Conservation (phyloP, 2,888 invertebrate genomes). For the Leucoma salicis region DNA sequence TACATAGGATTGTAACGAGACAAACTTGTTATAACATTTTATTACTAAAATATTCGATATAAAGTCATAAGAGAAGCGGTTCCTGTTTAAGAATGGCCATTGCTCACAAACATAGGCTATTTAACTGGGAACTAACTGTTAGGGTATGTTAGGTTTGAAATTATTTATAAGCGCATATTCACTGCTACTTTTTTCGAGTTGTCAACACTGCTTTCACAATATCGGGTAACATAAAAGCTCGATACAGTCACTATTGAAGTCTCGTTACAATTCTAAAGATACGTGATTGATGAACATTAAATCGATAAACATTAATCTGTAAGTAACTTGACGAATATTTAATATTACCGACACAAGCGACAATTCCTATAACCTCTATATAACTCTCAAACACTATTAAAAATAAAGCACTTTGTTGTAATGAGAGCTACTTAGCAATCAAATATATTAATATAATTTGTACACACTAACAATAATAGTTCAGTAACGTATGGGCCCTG, state of each 20-base stretch:
- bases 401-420: constrained; percentile 64
- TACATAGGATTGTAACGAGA: constrained; percentile 28
- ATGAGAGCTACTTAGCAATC: constrained; percentile 59
- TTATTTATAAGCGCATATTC: too few species aligned
- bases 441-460: constrained; percentile 67
- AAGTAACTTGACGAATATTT: constrained; percentile 18
- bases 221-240: too few species aligned
- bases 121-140: too few species aligned
- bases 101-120: too few species aligned
- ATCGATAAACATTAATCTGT: constrained; percentile 30
- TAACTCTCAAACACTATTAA: constrained; percentile 54
- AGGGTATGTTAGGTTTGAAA: too few species aligned
- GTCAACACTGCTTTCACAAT: too few species aligned
- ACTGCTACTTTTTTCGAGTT: too few species aligned
- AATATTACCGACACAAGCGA: constrained; percentile 44
- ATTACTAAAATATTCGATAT: too few species aligned
- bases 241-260: neutral
- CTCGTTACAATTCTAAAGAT: constrained; percentile 27
- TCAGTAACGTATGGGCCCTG: constrained; percentile 37
- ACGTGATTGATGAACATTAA: constrained; percentile 33
- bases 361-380: constrained; percentile 31
- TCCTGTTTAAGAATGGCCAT: too few species aligned
- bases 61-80: too few species aligned
- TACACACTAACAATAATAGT: constrained; percentile 54
- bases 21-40: too few species aligned